phyloP scores from a whole-genome alignment of 2,888 invertebrate genomes.

The Hypsopygia costalis region DNA sequence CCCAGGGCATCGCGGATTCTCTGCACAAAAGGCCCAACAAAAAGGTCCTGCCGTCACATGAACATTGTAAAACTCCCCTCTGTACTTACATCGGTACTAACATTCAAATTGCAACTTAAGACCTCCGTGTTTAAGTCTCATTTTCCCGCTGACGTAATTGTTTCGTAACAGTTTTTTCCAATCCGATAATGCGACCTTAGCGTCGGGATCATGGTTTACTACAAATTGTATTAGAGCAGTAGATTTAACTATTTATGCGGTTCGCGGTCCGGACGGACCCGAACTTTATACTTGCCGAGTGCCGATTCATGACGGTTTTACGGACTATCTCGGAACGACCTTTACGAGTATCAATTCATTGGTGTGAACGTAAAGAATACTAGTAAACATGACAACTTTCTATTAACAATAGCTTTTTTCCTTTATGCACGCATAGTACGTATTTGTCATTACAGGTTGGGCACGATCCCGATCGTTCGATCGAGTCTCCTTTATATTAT shows the following conservation, averaged over 20 bases:
- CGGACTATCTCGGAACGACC: constrained; percentile 5
- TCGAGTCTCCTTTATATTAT: no score
- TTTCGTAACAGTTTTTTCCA: constrained; percentile 75
- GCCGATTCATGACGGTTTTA: constrained; percentile 6
- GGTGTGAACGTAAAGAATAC: constrained; percentile 2
- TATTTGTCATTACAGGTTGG: no score
- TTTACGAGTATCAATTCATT: constrained; percentile 2
- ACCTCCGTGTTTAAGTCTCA: constrained; percentile 33
- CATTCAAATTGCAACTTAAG: constrained; percentile 52
- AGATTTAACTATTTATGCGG: constrained; percentile 76
- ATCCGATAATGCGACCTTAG: constrained; percentile 79
- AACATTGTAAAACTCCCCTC: constrained; percentile 76
- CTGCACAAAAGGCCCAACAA: constrained; percentile 75
- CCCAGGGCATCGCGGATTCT: constrained; percentile 70
- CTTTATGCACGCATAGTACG: no score
- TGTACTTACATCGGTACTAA: constrained; percentile 44
- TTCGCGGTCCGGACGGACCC: constrained; percentile 24
- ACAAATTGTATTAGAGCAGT: constrained; percentile 80
- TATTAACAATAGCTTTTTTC: no score
- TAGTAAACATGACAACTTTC: no score
- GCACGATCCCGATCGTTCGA: no score
- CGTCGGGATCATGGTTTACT: constrained; percentile 79
- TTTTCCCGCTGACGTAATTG: constrained; percentile 37
- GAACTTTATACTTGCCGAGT: constrained; percentile 11
- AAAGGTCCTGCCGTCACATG: constrained; percentile 77